Conservation (phyloP, 2,797 vertebrate genomes). For the Falco columbarius region DNA sequence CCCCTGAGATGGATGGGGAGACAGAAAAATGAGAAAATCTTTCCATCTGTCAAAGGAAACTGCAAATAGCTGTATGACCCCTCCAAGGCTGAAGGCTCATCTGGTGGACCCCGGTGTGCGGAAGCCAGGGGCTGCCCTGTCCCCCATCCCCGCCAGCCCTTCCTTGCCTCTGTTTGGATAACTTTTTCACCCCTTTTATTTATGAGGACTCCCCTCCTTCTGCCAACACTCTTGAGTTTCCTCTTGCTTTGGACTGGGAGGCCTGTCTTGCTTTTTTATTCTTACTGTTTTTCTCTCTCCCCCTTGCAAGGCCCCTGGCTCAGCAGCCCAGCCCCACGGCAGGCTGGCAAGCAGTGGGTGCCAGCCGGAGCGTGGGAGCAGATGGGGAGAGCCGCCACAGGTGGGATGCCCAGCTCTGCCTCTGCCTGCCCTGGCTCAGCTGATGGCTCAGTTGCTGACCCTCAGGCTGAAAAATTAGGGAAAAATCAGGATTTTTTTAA, state of each 20-base stretch:
- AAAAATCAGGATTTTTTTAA: background rate
- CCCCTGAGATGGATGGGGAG: background rate
- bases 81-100: background rate
- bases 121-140: background rate
- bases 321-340: background rate
- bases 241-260: slow-evolving; percentile 36
- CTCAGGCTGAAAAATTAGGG: background rate
- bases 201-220: slow-evolving; percentile 45
- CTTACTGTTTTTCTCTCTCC: background rate
- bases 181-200: slow-evolving; percentile 61
- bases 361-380: slow-evolving; percentile 6
- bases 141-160: background rate
- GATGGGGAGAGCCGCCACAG: background rate
- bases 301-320: slow-evolving; percentile 24
- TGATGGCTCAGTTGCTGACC: accelerated
- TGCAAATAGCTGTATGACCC: background rate
- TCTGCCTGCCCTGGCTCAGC: background rate
- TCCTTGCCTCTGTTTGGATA: slow-evolving; percentile 61
- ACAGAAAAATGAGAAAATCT: background rate
- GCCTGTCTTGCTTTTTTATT: background rate
- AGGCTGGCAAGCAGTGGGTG: slow-evolving; percentile 6
- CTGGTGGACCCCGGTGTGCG: background rate
- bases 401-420: background rate
- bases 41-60: background rate
- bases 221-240: slow-evolving; percentile 24